phyloP scores from a whole-genome alignment of 2,113 vertebrate species.

The Alectura lathami region DNA sequence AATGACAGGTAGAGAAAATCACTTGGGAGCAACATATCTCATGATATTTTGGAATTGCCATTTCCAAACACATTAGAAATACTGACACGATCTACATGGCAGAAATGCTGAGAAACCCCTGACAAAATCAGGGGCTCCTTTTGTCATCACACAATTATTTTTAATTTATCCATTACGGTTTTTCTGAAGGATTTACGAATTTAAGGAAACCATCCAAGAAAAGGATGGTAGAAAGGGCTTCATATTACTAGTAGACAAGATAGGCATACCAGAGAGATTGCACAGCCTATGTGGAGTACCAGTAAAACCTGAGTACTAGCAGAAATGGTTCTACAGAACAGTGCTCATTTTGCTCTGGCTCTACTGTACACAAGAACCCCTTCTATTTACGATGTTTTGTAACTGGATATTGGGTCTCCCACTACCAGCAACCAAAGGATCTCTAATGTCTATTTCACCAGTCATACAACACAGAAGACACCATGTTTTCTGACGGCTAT shows the following conservation, averaged over 20 bases:
- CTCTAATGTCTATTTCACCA: neutral
- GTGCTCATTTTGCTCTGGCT: neutral
- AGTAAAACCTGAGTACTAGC: neutral
- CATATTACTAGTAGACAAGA: neutral
- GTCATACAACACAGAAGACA: neutral
- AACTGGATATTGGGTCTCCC: neutral
- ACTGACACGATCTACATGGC: neutral
- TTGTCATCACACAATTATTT: neutral
- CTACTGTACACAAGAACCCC: neutral
- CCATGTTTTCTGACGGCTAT: neutral
- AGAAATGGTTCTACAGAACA: neutral
- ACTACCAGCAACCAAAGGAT: fast-evolving
- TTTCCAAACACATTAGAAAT: neutral
- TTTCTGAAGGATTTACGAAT: neutral
- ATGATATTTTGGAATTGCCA: neutral
- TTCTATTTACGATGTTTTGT: neutral
- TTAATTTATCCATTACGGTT: neutral
- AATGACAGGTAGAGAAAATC: neutral
- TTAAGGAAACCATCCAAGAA: neutral
- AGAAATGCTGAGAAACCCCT: neutral
- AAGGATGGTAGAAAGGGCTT: neutral
- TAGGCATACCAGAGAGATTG: fast-evolving
- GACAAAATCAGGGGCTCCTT: neutral
- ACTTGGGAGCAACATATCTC: neutral
- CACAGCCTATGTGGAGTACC: fast-evolving